phyloP scores from a whole-genome alignment of 2,113 vertebrate species.

The Arizona elegans region DNA sequence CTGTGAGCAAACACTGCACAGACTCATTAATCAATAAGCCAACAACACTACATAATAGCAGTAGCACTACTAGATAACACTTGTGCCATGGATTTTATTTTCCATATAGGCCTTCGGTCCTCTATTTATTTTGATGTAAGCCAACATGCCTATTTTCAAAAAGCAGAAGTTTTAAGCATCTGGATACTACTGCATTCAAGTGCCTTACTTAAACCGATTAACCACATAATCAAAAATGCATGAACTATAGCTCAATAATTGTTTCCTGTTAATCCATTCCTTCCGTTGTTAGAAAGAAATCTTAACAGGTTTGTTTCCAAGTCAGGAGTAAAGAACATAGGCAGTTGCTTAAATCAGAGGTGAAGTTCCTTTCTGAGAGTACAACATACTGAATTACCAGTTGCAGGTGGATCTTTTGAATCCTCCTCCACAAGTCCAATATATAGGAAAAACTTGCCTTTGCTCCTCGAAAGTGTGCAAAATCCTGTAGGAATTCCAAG shows the following conservation, averaged over 20 bases:
- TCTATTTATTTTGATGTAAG: constrained; percentile 49
- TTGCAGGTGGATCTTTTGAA: not conserved
- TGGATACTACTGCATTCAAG: constrained; percentile 5
- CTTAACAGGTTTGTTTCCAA: not conserved
- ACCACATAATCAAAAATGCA: constrained; percentile 59
- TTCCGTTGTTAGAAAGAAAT: not conserved
- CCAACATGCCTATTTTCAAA: constrained; percentile 33
- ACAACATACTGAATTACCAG: not conserved
- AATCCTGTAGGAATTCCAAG: not conserved
- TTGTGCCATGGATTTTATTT: constrained; percentile 73
- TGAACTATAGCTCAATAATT: constrained; percentile 52
- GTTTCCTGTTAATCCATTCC: constrained; percentile 7
- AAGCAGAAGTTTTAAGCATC: constrained; percentile 33
- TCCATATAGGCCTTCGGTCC: constrained; percentile 70
- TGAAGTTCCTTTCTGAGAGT: not conserved
- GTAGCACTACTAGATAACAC: constrained; percentile 70
- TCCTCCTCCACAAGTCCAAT: not conserved
- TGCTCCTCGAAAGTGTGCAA: not conserved
- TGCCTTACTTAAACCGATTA: constrained; percentile 59
- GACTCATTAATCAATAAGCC: constrained; percentile 85
- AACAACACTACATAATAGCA: constrained; percentile 70
- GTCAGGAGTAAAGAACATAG: not conserved
- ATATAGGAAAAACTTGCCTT: not conserved
- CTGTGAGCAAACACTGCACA: constrained; percentile 79
- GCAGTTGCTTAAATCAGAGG: not conserved